Evolutionary conservation across 2,797 vertebrate species (phyloP), one percentile per base, ranked within the genome.

Genomic region (Poecilia picta): DNA sequence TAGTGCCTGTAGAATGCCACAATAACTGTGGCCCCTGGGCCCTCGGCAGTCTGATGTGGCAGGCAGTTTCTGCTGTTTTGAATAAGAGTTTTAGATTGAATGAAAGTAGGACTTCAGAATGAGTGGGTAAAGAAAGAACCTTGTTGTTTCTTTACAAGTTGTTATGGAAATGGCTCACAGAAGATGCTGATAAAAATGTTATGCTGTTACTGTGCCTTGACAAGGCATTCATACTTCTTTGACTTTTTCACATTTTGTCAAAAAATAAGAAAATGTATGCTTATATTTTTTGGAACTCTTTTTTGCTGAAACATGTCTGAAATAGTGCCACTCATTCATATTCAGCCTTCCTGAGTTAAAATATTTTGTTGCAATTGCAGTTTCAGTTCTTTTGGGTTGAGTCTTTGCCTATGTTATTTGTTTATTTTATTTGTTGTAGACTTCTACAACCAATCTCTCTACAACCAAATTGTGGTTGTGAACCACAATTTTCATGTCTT

Each of bases 1-100:
- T 97, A 96, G 97, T 97, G 97, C 96, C 97, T 95, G 95, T 95
- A 96, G 97, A 96, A 91, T 96, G 96, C 96, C 96, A 94, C 96
- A 97, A 97, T 97, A 96, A 97, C 97, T 97, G 97, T 96, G 96
- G 93, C 94, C 96, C 96, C 97, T 31, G 91, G 96, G 96, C 95
- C 95, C 93, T 95, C 90, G 90, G 95, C 95, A 94, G 94, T 89
- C 96, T 98, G 97, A 98, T 98, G 97, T 98, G 97, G 98, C 88
- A 33, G 94, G 90, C 90, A 91, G 97, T 97, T 97, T 97, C 97
- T 97, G 97, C 95, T 95, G 94, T 94, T 94, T 92, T 94, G 94
- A 93, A 94, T 94, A 93, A 93, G 89, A 93, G 95, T 83, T 81
- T 75, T 85, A 68, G 78, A 28, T 59, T 78, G 78, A 84, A 71